phyloP scores from a whole-genome alignment of 37 sponge, comb jelly and placozoan species.

The Aphrocallistes beatrix region DNA sequence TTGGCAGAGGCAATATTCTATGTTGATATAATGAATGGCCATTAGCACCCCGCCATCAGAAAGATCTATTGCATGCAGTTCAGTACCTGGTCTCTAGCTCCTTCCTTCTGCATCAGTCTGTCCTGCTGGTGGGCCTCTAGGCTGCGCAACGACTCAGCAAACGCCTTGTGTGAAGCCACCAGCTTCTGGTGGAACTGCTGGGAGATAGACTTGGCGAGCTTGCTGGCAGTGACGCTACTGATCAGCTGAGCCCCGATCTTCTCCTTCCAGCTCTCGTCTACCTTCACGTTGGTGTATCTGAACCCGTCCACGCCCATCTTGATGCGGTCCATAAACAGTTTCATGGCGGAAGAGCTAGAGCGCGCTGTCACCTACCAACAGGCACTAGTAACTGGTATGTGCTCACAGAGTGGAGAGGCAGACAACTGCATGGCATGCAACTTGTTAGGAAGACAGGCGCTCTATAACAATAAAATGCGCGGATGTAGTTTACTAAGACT shows the following conservation, averaged over 20 bases:
- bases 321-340: conserved; percentile 57
- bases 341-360: conserved; percentile 60
- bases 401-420: too few relatives aligned
- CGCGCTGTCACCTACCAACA: conserved; percentile 64
- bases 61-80: conserved; percentile 63
- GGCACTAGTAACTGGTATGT: too few relatives aligned
- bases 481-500: too few relatives aligned
- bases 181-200: conserved; percentile 57
- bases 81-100: conserved; percentile 48
- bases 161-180: conserved; percentile 63
- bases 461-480: too few relatives aligned
- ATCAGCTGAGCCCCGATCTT: conserved; percentile 54
- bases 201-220: conserved; percentile 69
- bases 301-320: conserved; percentile 24
- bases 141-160: conserved; percentile 53
- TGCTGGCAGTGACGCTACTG: conserved; percentile 42
- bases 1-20: too few relatives aligned
- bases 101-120: conserved; percentile 66
- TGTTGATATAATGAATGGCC: too few relatives aligned
- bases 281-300: conserved; percentile 30
- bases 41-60: too few relatives aligned
- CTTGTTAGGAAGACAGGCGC: too few relatives aligned
- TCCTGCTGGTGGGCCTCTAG: conserved; percentile 62
- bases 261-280: conserved; percentile 60
- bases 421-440: too few relatives aligned